A percentile compares a stretch with the other conserved stretches of the same genome.
phyloP scores from a whole-genome alignment of 2,888 invertebrate genomes.

The Drosophila quasianomalipes region DNA sequence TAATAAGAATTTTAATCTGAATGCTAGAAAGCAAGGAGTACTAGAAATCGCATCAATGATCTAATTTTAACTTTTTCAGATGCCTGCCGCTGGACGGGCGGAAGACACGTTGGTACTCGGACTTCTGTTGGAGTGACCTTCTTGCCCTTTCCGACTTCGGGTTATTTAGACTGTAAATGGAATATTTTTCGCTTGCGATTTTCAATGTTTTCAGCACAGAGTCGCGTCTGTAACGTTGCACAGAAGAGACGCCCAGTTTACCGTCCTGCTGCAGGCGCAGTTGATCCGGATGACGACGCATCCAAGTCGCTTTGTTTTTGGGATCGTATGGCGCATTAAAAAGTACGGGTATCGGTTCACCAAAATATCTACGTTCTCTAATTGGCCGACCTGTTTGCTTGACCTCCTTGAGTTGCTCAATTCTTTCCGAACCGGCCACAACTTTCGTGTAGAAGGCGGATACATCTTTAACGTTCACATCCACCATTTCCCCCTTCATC shows the following conservation, averaged over 20 bases:
- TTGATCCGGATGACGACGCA: conserved; percentile 30
- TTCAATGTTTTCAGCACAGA: not conserved
- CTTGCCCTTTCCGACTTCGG: too few species aligned
- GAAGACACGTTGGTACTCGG: conserved; percentile 28
- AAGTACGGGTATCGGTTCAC: not conserved
- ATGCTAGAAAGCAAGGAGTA: conserved; percentile 5
- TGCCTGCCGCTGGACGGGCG: not conserved
- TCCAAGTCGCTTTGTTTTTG: conserved; percentile 5
- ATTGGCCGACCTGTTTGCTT: not conserved
- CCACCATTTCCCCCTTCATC: not conserved
- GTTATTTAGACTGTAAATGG: conserved; percentile 31
- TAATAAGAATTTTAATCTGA: not conserved
- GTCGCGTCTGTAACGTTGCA: conserved; percentile 14
- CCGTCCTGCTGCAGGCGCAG: conserved; percentile 15
- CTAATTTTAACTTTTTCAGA: not conserved
- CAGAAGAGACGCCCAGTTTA: fast-evolving
- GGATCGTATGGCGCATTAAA: conserved; percentile 25
- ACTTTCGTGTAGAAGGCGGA: conserved; percentile 17
- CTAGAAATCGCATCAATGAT: not conserved
- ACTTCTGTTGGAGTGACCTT: not conserved
- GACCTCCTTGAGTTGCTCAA: not conserved
- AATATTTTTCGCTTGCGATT: not conserved
- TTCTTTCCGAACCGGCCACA: conserved; percentile 2
- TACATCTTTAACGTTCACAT: not conserved
- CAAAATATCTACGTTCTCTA: conserved; percentile 12